Evolutionary conservation across 2,888 invertebrate genomes (phyloP), one percentile per base, ranked within the genome.

Genomic region (Eumacrocentrus americanus): DNA sequence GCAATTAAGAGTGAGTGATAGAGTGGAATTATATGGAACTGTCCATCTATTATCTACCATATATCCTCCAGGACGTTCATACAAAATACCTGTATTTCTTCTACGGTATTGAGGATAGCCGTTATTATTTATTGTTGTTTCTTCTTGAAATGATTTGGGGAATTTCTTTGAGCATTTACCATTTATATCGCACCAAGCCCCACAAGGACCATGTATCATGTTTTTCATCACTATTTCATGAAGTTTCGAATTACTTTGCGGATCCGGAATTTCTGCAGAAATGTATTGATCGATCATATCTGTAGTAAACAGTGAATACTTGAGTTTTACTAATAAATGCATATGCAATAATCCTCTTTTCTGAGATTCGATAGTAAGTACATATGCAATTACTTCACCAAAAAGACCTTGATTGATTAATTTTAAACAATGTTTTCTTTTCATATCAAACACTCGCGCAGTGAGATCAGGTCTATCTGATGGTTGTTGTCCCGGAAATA

Each of bases 181-280:
- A 51, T 67, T 37, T 14, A 69, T 50, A 18, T 55, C 48, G 52
- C 64, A 68, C 67, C 68, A 70, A 50, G 60, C 55, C 5, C 74
- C 74, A 65, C 77, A 78, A 57, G 77, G 73, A 54, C 77, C 75
- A 69, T 81, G 75, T 57, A 78, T 70, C 76, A 81, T 78, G 57
- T 72, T 65, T 54, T 67, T 67, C 23, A 53, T 69, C 3, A 82
- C 70, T 25, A 77, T 70, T 2, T 71, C 64, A 64, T 71, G 65
- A 18, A 81, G 65, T 3, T 50, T 42, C 1, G 70, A 69, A 61
- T 76, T 58, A 16, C 25, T 25, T 16, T 64, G 12, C 14, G 61
- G 63, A 63, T 79, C 67, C 0, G 80, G 77, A 38, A 81, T 67
- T 68, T 80, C 78, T 12, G 77, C 74, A 38, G 53, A 70, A 16